Percentiles rank a stretch among this genome's conserved stretches.
These are phyloP conservation scores for Aspidoscelis tigris DNA, from an alignment of 2,113 vertebrate genomes.

Conservation along the genomic window DNA sequence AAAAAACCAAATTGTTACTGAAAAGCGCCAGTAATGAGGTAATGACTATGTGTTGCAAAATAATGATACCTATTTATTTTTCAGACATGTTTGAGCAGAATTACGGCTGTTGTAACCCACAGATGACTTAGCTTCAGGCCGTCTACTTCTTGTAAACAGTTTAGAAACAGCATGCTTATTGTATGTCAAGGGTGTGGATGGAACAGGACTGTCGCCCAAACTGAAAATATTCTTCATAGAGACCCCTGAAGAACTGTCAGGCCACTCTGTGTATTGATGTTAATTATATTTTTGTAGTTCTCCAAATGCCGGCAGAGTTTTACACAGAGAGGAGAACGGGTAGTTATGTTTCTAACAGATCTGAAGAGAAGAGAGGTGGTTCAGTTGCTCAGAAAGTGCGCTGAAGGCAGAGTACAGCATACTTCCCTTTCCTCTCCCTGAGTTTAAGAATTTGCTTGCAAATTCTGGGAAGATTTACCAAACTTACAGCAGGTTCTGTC, in stretches of 20 bases:
- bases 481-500: too few species aligned
- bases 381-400: too few species aligned
- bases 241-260: too few species aligned
- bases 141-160: conserved; percentile 29
- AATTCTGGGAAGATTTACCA: too few species aligned
- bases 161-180: conserved; percentile 23
- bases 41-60: conserved; percentile 11
- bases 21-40: conserved; percentile 22
- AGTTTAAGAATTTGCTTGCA: background rate
- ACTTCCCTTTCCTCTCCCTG: too few species aligned
- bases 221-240: background rate
- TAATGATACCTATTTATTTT: conserved; percentile 18
- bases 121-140: conserved; percentile 18
- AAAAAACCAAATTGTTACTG: conserved; percentile 7
- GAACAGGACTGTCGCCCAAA: conserved; percentile 17
- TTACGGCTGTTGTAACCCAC: conserved; percentile 15
- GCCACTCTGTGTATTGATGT: too few species aligned
- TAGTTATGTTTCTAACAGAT: too few species aligned
- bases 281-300: too few species aligned
- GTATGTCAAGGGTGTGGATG: background rate
- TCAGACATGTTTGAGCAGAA: conserved; percentile 11
- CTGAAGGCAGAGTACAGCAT: too few species aligned
- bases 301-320: too few species aligned
- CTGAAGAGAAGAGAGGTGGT: too few species aligned
- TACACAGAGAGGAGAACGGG: too few species aligned